Base-by-base conservation (phyloP, 2,797 vertebrate genomes). In the Brachymystax lenok region DNA sequence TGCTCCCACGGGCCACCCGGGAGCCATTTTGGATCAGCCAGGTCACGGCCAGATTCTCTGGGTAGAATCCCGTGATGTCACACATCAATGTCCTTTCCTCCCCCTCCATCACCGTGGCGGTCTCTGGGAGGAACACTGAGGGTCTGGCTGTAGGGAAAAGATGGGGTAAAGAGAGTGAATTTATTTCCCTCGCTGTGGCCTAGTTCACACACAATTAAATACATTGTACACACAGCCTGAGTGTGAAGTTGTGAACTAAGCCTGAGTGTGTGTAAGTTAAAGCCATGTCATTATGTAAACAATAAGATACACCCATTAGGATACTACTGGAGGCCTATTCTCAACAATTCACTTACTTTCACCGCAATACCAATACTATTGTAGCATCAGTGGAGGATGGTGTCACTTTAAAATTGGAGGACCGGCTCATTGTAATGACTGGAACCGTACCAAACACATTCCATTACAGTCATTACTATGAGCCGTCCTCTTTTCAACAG, bases 51-150 rank as follows among this genome's bases (percentile, higher is more conserved):
- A 93, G 69, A 10, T 85, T 80, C 73, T 87, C 67, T 5, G 93
- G 93, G 70, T 92, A 93, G 80, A 89, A 93, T 17, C 81, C 77
- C n/a, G 69, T 74, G 27, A 92, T 79, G n/a, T 90, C 84, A 81
- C 93, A 93, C 67, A 85, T 79, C 40, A 94, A 64, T 0, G 87
- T 91, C 79, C 84, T 91, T 74, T 91, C 87, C 78, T 90, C 86
- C 0, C 90, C 93, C 4, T 82, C 75, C 3, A 46, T 80, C 71
- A 91, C 77, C 0, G 73, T 68, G 6, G 83, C 80, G 19, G 80
- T 86, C 12, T 84, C 80, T 52, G 90, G 90, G 8, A 90, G 81
- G 1, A 68, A 77, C 64, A 93, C 79, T 1, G 74, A 75, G 24
- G 92, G 93, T 24, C n/a, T 85, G 51, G 90, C 92, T 94, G 73